These are phyloP conservation scores for Dolichallabes microphthalmus DNA, from an alignment of 2,113 vertebrate species.

Conservation along the genomic window DNA sequence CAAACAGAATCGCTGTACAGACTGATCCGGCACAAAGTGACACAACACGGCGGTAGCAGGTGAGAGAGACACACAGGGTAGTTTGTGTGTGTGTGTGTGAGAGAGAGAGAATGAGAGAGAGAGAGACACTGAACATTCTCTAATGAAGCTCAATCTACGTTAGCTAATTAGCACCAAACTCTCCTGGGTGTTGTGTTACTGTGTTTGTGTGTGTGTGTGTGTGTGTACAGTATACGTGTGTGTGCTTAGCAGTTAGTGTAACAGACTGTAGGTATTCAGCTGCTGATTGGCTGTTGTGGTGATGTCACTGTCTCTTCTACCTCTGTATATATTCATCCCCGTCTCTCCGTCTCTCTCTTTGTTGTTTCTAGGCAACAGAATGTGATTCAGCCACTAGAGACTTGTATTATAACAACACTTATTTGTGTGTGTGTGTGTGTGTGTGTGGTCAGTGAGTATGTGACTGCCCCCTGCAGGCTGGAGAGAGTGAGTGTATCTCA, in stretches of 20 bases:
- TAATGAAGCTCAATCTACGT: conserved; percentile 11
- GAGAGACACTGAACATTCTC: not conserved
- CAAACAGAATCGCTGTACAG: too few species aligned
- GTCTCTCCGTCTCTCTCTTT: not conserved
- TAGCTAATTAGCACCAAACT: conserved; percentile 36
- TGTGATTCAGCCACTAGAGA: conserved; percentile 5
- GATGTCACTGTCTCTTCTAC: not conserved
- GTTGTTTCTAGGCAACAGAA: conserved; percentile 50
- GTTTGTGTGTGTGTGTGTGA: not conserved
- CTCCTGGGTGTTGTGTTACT: conserved; percentile 23
- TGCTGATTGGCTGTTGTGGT: conserved; percentile 13
- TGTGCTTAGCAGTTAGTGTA: not conserved
- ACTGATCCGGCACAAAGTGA: too few species aligned
- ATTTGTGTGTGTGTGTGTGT: conserved; percentile 17
- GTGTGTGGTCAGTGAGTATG: conserved; percentile 40
- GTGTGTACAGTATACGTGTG: too few species aligned
- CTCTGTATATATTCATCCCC: too few species aligned
- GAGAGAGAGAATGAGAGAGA: not conserved
- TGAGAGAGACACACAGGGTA: too few species aligned
- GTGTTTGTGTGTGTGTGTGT: conserved; percentile 13
- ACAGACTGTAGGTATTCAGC: not conserved
- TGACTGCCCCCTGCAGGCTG: conserved; percentile 63
- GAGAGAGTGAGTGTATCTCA: conserved; percentile 57
- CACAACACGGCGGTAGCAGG: too few species aligned
- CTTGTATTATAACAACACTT: not conserved